These are phyloP conservation scores for Notospermus geniculatus DNA, from an alignment of 1,140 invertebrate species.

Conservation along the genomic window DNA sequence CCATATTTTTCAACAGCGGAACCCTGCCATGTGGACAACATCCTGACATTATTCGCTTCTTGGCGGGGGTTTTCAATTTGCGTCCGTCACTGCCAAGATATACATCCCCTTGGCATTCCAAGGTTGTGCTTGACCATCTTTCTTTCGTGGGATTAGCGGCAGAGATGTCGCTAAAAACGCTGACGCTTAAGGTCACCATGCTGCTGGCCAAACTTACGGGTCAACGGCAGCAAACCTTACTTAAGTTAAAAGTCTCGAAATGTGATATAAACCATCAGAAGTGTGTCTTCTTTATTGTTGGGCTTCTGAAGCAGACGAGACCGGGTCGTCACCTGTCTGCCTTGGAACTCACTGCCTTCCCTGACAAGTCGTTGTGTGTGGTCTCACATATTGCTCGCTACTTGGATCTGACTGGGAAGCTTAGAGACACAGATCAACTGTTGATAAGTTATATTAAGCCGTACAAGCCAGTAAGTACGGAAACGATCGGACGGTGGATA, in stretches of 20 bases:
- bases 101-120: conserved; percentile 23
- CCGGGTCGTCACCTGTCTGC: no score
- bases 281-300: neutral
- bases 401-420: conserved; percentile 5
- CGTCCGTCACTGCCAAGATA: conserved; percentile 18
- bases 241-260: conserved; percentile 12
- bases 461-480: neutral
- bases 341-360: neutral
- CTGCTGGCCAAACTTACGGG: conserved; percentile 10
- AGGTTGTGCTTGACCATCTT: conserved; percentile 22
- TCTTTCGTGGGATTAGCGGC: conserved; percentile 7
- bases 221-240: conserved; percentile 17
- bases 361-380: neutral
- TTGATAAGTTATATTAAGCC: conserved; percentile 16
- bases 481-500: conserved; percentile 20
- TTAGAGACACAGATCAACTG: conserved; percentile 2
- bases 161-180: conserved; percentile 10
- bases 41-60: conserved; percentile 16
- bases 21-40: conserved; percentile 7
- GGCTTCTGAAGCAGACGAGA: neutral
- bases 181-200: conserved; percentile 22
- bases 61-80: conserved; percentile 24
- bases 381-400: conserved; percentile 1
- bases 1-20: neutral
- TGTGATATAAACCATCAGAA: neutral